Percentiles rank a stretch among this genome's conserved stretches.
Conservation (phyloP, 2,888 invertebrate species). For the Prenolepis imparis region DNA sequence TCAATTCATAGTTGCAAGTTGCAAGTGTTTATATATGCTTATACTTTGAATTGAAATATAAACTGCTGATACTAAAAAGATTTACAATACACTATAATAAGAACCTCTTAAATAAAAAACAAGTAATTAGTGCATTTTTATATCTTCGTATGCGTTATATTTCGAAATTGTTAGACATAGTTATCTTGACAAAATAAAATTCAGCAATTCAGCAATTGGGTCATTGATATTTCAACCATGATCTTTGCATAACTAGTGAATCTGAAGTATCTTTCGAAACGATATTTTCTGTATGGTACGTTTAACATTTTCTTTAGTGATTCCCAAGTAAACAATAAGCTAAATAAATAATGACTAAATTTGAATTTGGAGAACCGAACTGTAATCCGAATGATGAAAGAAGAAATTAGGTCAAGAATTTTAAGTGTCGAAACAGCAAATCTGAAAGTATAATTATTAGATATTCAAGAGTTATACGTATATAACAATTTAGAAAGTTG, state of each 20-base stretch:
- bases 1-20: background rate
- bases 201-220: background rate
- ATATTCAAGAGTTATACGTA: too few species aligned
- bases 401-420: background rate
- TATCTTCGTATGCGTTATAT: background rate
- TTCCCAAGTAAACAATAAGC: background rate
- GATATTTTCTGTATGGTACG: background rate
- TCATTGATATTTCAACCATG: background rate
- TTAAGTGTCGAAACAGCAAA: background rate
- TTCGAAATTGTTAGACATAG: background rate
- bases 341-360: background rate
- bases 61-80: background rate
- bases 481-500: background rate
- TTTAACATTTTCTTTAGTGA: background rate
- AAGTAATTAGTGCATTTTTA: background rate
- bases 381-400: background rate
- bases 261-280: background rate
- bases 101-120: background rate
- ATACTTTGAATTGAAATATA: background rate
- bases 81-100: background rate
- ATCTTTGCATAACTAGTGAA: slow-evolving; percentile 6
- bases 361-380: background rate
- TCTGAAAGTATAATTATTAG: background rate
- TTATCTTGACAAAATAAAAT: background rate
- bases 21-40: too few species aligned